Evolutionary conservation across 2,888 invertebrate genomes (phyloP), one percentile per base, ranked within the genome.

Genomic region (Bimastos eiseni): DNA sequence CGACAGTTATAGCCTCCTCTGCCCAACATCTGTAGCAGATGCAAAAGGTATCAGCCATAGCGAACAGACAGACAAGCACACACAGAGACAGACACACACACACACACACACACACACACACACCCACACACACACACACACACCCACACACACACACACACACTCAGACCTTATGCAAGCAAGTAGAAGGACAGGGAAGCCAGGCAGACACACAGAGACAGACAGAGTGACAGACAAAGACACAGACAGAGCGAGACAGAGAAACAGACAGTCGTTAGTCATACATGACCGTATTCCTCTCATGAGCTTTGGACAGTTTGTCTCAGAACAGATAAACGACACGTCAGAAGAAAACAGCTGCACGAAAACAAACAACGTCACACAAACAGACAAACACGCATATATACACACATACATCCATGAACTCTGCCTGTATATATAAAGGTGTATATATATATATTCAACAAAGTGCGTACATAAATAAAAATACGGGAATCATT

Each of bases 271-370:
- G 70, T n/a, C 70, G n/a, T 70, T 70, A 70, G 70, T 70, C n/a
- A 70, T n/a, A n/a, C n/a, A 1, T 8, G 17, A 15, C 49, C 11
- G 24, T n/a, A 70, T n/a, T 70, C n/a, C n/a, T 13, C 70, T 70
- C 70, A n/a, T 70, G 6, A 70, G 8, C 70, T 70, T n/a, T 11
- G 13, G 70, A 70, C 4, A n/a, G 30, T 70, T n/a, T 5, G 70
- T n/a, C 70, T 70, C n/a, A 30, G 70, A 17, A 70, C 0, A 30
- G 70, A 70, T n/a, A 70, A 70, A 70, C 70, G 70, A 70, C 70
- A 70, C 70, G 70, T 70, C 70, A n/a, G n/a, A 70, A 70, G 70
- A 70, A 70, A 70, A 70, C 70, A 70, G 70, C 70, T 70, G 70
- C 70, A n/a, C 2, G 30, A n/a, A 70, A 6, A 49, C 21, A 49